Evolutionary conservation across 2,797 vertebrate species (phyloP).

Genomic region (Etheostoma perlongum): DNA sequence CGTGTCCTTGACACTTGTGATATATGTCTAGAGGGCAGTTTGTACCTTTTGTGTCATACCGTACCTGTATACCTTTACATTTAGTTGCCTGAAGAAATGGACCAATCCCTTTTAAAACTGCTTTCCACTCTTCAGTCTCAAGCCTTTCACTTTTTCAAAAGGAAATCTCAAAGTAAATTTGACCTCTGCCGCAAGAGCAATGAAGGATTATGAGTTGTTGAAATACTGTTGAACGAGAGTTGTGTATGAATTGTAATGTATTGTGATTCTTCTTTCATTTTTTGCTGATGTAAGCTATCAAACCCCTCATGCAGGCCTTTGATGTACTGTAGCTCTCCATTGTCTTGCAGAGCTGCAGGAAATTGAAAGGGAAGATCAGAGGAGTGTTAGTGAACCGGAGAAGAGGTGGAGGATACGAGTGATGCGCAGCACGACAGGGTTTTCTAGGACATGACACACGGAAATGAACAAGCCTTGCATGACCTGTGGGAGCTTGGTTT

Average conservation of each 20-base stretch:
- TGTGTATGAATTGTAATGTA: constrained; percentile 17
- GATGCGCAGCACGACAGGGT: constrained; percentile 53
- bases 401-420: constrained; percentile 50
- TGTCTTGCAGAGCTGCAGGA: constrained; percentile 79
- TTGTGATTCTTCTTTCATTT: constrained; percentile 13
- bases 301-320: constrained; percentile 59
- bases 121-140: constrained; percentile 19
- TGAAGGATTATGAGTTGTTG: constrained; percentile 53
- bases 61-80: constrained; percentile 1
- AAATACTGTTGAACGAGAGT: constrained; percentile 44
- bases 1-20: not conserved
- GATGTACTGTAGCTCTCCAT: constrained; percentile 62
- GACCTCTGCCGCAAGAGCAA: constrained; percentile 22
- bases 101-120: not conserved
- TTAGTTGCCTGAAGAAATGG: not conserved
- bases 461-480: constrained; percentile 76
- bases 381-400: constrained; percentile 43
- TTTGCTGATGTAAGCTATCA: constrained; percentile 62
- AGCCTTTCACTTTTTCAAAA: constrained; percentile 35
- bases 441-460: constrained; percentile 68
- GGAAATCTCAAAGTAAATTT: constrained; percentile 5
- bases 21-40: not conserved
- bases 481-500: constrained; percentile 48
- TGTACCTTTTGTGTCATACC: constrained; percentile 1
- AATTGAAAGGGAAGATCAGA: constrained; percentile 79